phyloP scores from a whole-genome alignment of 2,797 vertebrate species.

The Sebastes minor region DNA sequence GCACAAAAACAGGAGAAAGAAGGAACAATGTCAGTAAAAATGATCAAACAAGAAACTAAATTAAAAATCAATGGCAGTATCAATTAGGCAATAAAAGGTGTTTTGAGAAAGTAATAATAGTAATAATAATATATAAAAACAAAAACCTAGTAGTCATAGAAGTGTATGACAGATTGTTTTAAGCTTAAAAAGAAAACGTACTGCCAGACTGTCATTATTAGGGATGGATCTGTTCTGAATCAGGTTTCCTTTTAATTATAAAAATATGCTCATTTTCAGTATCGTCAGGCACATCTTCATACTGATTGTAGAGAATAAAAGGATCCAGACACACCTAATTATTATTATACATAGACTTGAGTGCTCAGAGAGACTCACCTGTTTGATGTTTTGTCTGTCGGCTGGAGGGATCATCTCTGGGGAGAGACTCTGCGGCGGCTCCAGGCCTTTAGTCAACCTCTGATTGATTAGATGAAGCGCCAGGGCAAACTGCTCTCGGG shows the following conservation, averaged over 20 bases:
- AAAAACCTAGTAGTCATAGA: not conserved
- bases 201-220: not conserved
- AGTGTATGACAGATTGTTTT: not conserved
- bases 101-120: no score
- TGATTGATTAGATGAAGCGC: slow-evolving; percentile 97
- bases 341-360: not conserved
- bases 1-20: not conserved
- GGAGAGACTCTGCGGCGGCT: slow-evolving; percentile 92
- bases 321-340: not conserved
- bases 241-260: not conserved
- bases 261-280: not conserved
- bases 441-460: slow-evolving; percentile 91
- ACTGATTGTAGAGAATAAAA: not conserved
- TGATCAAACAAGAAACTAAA: not conserved
- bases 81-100: no score
- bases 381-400: slow-evolving; percentile 86
- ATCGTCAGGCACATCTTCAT: not conserved
- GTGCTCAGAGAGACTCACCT: slow-evolving; percentile 56
- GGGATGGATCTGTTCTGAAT: not conserved
- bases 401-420: slow-evolving; percentile 97
- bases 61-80: not conserved
- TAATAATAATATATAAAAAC: not conserved
- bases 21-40: not conserved
- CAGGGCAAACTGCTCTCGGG: slow-evolving; percentile 96
- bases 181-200: not conserved